Evolutionary conservation across 2,888 invertebrate genomes (phyloP), one percentile per base, ranked within the genome.

Genomic region (Ormyrus thymus): DNA sequence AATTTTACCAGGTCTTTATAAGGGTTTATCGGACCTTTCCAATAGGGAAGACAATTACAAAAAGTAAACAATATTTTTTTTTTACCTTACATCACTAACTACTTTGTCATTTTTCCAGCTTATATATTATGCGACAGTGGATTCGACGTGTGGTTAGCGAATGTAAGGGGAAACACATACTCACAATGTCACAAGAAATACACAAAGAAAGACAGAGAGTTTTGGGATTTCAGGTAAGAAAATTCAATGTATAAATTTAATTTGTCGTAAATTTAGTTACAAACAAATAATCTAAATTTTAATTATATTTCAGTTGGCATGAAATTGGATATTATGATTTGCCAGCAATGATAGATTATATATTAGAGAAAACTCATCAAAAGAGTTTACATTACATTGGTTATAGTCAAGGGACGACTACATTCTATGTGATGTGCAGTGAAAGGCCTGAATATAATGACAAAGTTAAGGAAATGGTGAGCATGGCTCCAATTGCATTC

Each of bases 301-400:
- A 15, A 15, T 70, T 61, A 55, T 70, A 76, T 68, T 73, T 46
- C 84, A 93, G 93, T 79, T 93, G 92, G 90, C 92, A 93, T 84
- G 92, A 94, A 83, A 92, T 93, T 91, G 93, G 92, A 0, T 83
- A 88, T 68, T 92, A 92, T 83, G 94, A 94, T 85, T 82, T 93
- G 58, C 93, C 93, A 13, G 92, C 93, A 0, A 92, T 91, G 86
- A 91, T 94, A 76, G 91, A 94, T 83, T 92, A 92, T 81, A 90
- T 92, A 55, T 84, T 89, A 53, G 85, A 88, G 8, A 84, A 86
- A 45, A 92, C 93, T 0, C 90, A 90, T 2, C 87, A 91, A 58
- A 81, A 88, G 7, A 86, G 90, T 58, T 82, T 94, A 6, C 91
- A 90, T 83, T 93, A 93, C 85, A 88, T 93, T 13, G 94, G 93